phyloP scores from a whole-genome alignment of 2,888 invertebrate species.

The Antitype chi region DNA sequence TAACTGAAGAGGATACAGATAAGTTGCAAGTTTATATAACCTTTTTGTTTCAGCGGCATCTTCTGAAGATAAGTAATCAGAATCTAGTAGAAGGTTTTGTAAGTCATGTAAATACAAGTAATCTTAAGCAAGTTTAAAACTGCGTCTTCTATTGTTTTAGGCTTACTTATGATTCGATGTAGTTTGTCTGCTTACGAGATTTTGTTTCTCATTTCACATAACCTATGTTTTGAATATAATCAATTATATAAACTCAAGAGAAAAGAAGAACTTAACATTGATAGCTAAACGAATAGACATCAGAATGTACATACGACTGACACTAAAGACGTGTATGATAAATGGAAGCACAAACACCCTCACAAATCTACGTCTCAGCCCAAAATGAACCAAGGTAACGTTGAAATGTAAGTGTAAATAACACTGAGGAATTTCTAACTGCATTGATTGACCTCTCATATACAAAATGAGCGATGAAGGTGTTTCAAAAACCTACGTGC shows the following conservation, averaged over 20 bases:
- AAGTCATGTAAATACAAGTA: conserved; percentile 12
- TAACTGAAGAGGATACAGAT: conserved; percentile 12
- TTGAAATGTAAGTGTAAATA: conserved; percentile 14
- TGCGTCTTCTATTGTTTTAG: neutral
- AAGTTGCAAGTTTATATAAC: conserved; percentile 1
- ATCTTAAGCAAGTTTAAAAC: conserved; percentile 10
- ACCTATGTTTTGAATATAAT: neutral
- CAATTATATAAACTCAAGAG: neutral
- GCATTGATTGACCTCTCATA: conserved; percentile 3
- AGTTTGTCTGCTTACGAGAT: neutral
- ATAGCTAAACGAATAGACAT: neutral
- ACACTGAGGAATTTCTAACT: conserved; percentile 10
- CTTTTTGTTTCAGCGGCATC: conserved; percentile 1
- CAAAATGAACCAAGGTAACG: conserved; percentile 1
- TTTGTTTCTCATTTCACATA: neutral
- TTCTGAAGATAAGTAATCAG: conserved; percentile 15
- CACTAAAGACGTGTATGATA: conserved; percentile 22
- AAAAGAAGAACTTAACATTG: neutral
- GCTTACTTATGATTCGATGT: neutral
- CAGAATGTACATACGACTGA: conserved; percentile 5
- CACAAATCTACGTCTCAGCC: conserved; percentile 2
- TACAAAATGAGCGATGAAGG: conserved; percentile 1
- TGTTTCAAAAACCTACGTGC: conserved; percentile 4
- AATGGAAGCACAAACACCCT: conserved; percentile 44
- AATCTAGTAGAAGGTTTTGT: neutral